Percentiles rank a stretch among this genome's conserved stretches.
Evolutionary conservation across 2,888 invertebrate species (phyloP).

Genomic region (Noctua comes): DNA sequence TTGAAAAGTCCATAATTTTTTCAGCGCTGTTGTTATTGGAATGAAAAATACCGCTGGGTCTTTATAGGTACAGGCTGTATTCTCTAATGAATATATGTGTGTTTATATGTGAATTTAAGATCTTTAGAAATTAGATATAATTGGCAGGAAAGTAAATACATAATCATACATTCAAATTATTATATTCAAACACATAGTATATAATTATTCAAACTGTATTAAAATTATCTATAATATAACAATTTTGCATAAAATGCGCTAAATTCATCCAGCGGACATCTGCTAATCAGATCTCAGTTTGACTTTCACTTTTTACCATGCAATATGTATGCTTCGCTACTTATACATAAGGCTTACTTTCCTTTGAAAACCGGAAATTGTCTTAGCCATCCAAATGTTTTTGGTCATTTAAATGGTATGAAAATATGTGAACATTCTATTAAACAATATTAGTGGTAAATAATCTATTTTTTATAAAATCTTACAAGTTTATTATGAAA

Average conservation of each 20-base stretch:
- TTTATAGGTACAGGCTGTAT: background rate
- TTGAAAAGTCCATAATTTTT: too few species aligned
- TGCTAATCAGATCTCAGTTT: background rate
- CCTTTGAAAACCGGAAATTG: background rate
- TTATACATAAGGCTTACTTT: conserved; percentile 18
- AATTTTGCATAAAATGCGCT: conserved; percentile 16
- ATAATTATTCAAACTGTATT: too few species aligned
- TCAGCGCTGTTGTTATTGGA: too few species aligned
- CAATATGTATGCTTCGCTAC: background rate
- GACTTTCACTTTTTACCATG: conserved; percentile 29
- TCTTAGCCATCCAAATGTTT: background rate
- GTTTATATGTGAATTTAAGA: background rate
- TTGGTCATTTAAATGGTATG: conserved; percentile 7
- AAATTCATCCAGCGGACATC: background rate
- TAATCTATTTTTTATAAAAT: background rate
- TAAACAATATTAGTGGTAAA: background rate
- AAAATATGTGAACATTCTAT: conserved; percentile 11
- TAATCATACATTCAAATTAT: background rate
- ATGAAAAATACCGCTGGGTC: background rate
- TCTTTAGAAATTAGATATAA: too few species aligned
- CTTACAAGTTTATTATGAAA: conserved; percentile 20
- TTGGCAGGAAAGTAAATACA: background rate
- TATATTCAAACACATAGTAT: background rate
- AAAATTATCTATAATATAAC: background rate
- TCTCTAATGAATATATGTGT: too few species aligned